These are phyloP conservation scores for Luperina testacea DNA, from an alignment of 2,888 invertebrate species.

Conservation along the genomic window DNA sequence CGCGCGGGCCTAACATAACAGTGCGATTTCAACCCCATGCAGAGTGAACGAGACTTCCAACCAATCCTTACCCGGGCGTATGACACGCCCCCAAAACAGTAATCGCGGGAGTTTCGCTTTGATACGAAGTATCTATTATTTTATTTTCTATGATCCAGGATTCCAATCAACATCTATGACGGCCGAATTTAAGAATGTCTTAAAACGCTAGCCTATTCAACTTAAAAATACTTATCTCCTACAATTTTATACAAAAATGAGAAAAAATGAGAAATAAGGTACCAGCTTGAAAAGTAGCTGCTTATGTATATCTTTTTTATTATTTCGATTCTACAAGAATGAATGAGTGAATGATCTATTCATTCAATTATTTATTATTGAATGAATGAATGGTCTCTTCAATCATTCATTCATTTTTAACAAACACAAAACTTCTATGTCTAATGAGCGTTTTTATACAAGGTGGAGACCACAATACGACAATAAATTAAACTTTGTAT, in stretches of 20 bases:
- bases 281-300: conserved; percentile 38
- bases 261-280: conserved; percentile 35
- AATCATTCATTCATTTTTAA: neutral
- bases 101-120: neutral
- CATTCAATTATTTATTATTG: neutral
- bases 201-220: neutral
- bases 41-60: neutral
- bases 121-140: neutral
- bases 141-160: neutral
- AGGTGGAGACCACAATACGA: neutral
- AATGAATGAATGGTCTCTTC: neutral
- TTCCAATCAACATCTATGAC: neutral
- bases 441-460: neutral
- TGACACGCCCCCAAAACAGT: neutral
- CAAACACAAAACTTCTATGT: neutral
- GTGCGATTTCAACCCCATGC: neutral
- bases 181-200: neutral
- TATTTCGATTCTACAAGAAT: neutral
- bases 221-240: neutral
- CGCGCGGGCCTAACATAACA: neutral
- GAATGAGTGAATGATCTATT: neutral
- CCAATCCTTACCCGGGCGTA: neutral
- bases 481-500: neutral
- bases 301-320: neutral
- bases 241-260: conserved; percentile 19